Percentiles rank a stretch among this genome's conserved stretches.
These are phyloP conservation scores for Oegoconia quadripuncta DNA, from an alignment of 2,888 invertebrate species.

Conservation along the genomic window DNA sequence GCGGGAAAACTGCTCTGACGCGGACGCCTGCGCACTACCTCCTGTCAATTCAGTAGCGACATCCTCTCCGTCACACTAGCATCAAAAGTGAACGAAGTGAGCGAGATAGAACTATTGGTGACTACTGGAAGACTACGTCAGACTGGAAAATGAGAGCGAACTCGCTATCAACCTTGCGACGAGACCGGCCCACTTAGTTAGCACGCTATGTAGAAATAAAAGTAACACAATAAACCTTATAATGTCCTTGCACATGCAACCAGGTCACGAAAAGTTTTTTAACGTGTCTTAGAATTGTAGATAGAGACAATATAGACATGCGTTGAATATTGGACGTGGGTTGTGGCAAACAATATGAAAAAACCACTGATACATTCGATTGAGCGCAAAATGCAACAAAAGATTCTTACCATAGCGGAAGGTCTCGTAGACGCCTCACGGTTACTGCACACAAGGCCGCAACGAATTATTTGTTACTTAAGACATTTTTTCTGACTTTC, in stretches of 20 bases:
- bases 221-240: not conserved
- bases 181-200: not conserved
- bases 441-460: constrained; percentile 43
- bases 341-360: too few species aligned
- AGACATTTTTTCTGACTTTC: not conserved
- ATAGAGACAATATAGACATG: too few species aligned
- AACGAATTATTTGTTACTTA: constrained; percentile 11
- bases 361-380: too few species aligned
- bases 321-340: too few species aligned
- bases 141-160: constrained; percentile 43
- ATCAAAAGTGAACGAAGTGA: constrained; percentile 17
- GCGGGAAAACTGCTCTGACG: constrained; percentile 39
- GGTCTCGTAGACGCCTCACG: constrained; percentile 29
- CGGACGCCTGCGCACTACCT: constrained; percentile 38
- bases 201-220: not conserved
- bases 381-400: too few species aligned
- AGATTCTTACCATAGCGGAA: too few species aligned
- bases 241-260: too few species aligned
- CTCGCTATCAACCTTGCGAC: constrained; percentile 10
- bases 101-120: constrained; percentile 21
- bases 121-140: constrained; percentile 28
- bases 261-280: too few species aligned
- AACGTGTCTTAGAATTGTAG: too few species aligned
- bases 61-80: constrained; percentile 14
- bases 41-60: not conserved